Conservation (phyloP, 2,113 vertebrate genomes). For the Agelaius tricolor region DNA sequence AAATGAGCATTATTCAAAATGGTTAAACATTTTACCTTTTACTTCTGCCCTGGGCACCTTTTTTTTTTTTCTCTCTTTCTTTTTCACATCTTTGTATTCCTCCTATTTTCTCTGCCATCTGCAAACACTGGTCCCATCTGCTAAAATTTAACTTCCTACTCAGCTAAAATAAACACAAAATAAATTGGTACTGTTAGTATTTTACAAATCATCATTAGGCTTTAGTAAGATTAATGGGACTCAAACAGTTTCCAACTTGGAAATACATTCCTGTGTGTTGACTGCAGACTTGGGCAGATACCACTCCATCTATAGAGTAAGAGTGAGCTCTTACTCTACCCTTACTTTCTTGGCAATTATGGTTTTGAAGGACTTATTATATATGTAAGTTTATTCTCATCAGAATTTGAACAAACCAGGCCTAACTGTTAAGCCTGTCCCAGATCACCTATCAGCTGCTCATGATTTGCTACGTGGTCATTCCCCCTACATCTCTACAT, state of each 20-base stretch:
- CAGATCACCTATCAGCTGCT: neutral
- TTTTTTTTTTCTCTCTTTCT: neutral
- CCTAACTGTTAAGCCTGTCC: neutral
- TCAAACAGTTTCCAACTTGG: neutral
- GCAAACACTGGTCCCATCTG: constrained; percentile 13
- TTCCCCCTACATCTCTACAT: neutral
- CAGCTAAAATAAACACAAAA: constrained; percentile 32
- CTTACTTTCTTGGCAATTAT: neutral
- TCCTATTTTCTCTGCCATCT: constrained; percentile 15
- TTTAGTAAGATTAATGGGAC: constrained; percentile 39
- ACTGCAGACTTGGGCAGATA: neutral
- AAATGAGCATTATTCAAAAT: neutral
- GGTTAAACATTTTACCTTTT: neutral
- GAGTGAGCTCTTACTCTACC: rapidly evolving
- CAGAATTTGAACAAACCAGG: neutral
- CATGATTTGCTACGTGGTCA: neutral
- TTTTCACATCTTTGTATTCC: neutral
- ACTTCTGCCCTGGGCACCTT: neutral
- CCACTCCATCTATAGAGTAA: neutral
- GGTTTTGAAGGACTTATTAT: neutral
- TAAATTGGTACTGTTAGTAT: constrained; percentile 4
- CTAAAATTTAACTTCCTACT: constrained; percentile 9
- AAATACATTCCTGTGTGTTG: neutral
- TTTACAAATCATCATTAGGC: constrained; percentile 9
- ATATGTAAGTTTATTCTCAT: neutral